phyloP scores from a whole-genome alignment of 2,797 vertebrate genomes.

The Alcedo atthis region DNA sequence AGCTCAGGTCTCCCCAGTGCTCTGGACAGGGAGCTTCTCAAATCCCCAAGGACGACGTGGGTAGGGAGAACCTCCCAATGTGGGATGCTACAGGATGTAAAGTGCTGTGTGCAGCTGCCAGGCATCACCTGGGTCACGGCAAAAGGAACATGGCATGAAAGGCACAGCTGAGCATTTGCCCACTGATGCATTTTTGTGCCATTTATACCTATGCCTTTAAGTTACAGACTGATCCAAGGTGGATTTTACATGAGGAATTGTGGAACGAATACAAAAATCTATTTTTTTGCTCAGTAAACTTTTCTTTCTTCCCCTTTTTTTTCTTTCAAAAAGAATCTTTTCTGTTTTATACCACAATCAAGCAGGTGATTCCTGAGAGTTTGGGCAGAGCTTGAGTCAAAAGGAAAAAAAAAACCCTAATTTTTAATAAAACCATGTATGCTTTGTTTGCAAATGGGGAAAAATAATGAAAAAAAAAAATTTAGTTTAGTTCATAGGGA shows the following conservation, averaged over 20 bases:
- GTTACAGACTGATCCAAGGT: neutral
- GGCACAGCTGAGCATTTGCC: neutral
- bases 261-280: neutral
- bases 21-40: neutral
- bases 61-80: neutral
- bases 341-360: neutral
- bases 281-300: neutral
- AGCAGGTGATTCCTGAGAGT: neutral
- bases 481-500: neutral
- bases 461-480: neutral
- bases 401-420: neutral
- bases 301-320: neutral
- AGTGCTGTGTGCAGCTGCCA: neutral
- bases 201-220: rapidly evolving
- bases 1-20: rapidly evolving
- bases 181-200: neutral
- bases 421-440: neutral
- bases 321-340: neutral
- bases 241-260: neutral
- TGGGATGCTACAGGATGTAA: neutral
- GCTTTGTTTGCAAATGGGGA: neutral
- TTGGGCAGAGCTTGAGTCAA: neutral
- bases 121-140: rapidly evolving
- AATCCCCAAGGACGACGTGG: rapidly evolving
- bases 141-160: neutral